Evolutionary conservation across 2,888 invertebrate species (phyloP).

Genomic region (Rhagonycha fulva): DNA sequence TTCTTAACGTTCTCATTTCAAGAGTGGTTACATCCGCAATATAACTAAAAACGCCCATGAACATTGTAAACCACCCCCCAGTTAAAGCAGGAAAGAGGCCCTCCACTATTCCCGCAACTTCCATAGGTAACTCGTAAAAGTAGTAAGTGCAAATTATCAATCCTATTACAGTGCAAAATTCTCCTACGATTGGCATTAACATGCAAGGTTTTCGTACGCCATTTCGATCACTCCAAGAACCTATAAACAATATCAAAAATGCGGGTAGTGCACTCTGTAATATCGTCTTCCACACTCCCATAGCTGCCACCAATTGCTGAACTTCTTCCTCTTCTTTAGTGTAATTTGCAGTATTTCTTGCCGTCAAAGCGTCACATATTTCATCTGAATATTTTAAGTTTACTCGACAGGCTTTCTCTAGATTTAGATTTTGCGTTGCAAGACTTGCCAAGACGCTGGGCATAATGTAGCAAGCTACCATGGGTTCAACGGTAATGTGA

Average conservation of each 20-base stretch:
- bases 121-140: conserved; percentile 79
- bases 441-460: conserved; percentile 68
- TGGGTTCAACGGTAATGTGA: conserved; percentile 76
- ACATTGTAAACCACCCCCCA: conserved; percentile 88
- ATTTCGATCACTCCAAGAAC: conserved; percentile 74
- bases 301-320: conserved; percentile 63
- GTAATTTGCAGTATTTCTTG: conserved; percentile 71
- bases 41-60: conserved; percentile 89
- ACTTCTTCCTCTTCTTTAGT: conserved; percentile 64
- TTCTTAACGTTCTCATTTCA: conserved; percentile 80
- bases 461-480: conserved; percentile 74
- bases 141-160: conserved; percentile 79
- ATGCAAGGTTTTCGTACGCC: conserved; percentile 80
- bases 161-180: conserved; percentile 77
- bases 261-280: conserved; percentile 84
- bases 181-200: conserved; percentile 80
- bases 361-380: conserved; percentile 77
- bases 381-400: conserved; percentile 74
- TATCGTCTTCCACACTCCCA: conserved; percentile 86
- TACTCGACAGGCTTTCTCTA: conserved; percentile 86
- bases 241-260: conserved; percentile 78
- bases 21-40: conserved; percentile 85
- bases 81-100: conserved; percentile 81
- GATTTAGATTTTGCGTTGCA: conserved; percentile 82
- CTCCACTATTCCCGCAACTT: conserved; percentile 78